These are phyloP conservation scores for Salmo trutta DNA, from an alignment of 2,797 vertebrate species.

Conservation along the genomic window DNA sequence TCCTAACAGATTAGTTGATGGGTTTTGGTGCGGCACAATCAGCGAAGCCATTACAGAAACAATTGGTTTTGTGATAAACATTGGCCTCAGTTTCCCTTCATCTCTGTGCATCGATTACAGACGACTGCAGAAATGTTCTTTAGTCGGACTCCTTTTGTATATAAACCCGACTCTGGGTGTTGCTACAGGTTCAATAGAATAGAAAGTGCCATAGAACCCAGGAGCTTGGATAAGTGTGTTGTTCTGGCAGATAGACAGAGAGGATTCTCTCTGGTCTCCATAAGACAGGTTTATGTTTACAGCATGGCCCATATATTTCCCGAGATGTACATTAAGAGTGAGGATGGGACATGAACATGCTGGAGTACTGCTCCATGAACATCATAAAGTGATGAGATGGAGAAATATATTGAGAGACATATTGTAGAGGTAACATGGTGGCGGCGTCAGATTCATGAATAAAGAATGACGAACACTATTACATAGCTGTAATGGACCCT, in stretches of 20 bases:
- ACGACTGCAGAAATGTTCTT: slow-evolving; percentile 33
- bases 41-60: slow-evolving; percentile 44
- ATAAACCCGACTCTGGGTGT: not conserved
- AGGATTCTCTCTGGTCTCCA: not conserved
- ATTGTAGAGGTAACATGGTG: slow-evolving; percentile 9
- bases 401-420: slow-evolving; percentile 7
- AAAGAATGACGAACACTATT: slow-evolving; percentile 15
- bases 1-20: slow-evolving; percentile 1
- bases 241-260: not conserved
- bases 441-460: slow-evolving; percentile 38
- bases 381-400: not conserved
- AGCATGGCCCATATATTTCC: not conserved
- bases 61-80: slow-evolving; percentile 38
- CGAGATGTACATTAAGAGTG: slow-evolving; percentile 2
- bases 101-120: slow-evolving; percentile 49
- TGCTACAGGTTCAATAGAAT: not conserved
- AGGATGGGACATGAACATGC: not conserved
- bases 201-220: not conserved
- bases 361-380: not conserved
- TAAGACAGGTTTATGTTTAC: not conserved
- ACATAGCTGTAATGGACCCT: slow-evolving; percentile 11
- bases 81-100: slow-evolving; percentile 33
- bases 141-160: slow-evolving; percentile 36
- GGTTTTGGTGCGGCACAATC: slow-evolving; percentile 28
- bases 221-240: not conserved